Percentiles rank a stretch among this genome's conserved stretches.
phyloP scores from a whole-genome alignment of 2,113 vertebrate species.

The Prunella himalayana region DNA sequence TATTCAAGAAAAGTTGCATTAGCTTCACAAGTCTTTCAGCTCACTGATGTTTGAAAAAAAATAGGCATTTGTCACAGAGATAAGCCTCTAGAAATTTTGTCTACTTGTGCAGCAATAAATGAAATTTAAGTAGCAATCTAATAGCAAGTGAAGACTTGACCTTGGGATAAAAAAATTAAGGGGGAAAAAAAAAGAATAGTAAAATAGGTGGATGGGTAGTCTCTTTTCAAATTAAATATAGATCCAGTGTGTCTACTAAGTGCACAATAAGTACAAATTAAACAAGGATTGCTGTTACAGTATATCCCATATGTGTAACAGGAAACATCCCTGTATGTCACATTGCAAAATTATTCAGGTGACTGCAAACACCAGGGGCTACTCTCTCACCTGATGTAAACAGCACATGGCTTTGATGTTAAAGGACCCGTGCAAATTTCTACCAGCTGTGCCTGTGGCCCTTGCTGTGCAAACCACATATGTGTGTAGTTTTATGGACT shows the following conservation, averaged over 20 bases:
- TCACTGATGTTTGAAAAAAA: background rate
- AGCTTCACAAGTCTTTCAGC: background rate
- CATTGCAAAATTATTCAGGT: slow-evolving; percentile 60
- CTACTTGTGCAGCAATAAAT: background rate
- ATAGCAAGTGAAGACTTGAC: background rate
- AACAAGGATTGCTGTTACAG: background rate
- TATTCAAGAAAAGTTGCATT: background rate
- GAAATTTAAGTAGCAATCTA: background rate
- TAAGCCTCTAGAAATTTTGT: background rate
- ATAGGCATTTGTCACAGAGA: background rate
- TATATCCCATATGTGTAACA: background rate
- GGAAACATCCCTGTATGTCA: slow-evolving; percentile 56
- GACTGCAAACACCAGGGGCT: slow-evolving; percentile 64
- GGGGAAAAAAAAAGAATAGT: background rate
- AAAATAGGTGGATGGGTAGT: background rate
- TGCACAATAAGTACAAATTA: background rate
- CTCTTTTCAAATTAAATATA: background rate
- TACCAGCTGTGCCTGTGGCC: slow-evolving; percentile 47
- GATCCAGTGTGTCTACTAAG: background rate
- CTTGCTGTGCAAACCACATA: slow-evolving; percentile 51
- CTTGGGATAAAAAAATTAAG: background rate
- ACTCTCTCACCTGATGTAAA: slow-evolving; percentile 59
- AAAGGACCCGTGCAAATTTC: slow-evolving; percentile 55
- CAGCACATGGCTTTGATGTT: slow-evolving; percentile 52
- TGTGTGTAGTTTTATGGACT: slow-evolving; percentile 58